Evolutionary conservation across 2,113 vertebrate genomes (phyloP).

Genomic region (Cricetomys ansorgei): DNA sequence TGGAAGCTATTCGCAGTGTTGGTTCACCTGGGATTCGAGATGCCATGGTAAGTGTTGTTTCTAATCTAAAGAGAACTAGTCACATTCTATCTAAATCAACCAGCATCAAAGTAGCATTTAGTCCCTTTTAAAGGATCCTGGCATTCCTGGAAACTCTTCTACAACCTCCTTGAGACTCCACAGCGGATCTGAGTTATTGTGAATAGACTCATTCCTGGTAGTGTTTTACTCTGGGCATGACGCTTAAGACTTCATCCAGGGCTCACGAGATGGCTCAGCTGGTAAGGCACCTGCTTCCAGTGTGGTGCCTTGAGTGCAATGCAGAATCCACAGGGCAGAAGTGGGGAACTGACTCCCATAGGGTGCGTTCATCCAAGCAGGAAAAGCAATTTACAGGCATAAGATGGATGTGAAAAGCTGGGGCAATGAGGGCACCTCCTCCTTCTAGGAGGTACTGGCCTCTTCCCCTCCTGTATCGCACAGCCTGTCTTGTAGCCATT

Average conservation of each 20-base stretch:
- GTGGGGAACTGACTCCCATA: not conserved
- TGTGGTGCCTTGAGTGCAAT: too few relatives aligned
- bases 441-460: not conserved
- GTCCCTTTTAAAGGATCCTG: slow-evolving; percentile 42
- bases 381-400: slow-evolving; percentile 58
- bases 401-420: not conserved
- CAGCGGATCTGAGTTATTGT: not conserved
- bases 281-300: not conserved
- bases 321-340: not conserved
- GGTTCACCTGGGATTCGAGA: slow-evolving; percentile 47
- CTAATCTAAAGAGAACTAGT: slow-evolving; percentile 46
- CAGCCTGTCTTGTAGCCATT: not conserved
- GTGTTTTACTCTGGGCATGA: slow-evolving; percentile 41
- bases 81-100: slow-evolving; percentile 44
- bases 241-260: not conserved
- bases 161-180: slow-evolving; percentile 46
- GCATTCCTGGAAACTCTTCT: slow-evolving; percentile 34
- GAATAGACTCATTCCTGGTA: not conserved
- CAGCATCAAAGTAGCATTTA: not conserved
- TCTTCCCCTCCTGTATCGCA: not conserved
- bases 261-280: not conserved
- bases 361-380: not conserved
- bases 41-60: not conserved
- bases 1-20: slow-evolving; percentile 48
- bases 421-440: not conserved